A percentile compares a stretch with the other conserved stretches of the same genome.
phyloP scores from a whole-genome alignment of 2,113 vertebrate genomes.

The Alethe castanea region DNA sequence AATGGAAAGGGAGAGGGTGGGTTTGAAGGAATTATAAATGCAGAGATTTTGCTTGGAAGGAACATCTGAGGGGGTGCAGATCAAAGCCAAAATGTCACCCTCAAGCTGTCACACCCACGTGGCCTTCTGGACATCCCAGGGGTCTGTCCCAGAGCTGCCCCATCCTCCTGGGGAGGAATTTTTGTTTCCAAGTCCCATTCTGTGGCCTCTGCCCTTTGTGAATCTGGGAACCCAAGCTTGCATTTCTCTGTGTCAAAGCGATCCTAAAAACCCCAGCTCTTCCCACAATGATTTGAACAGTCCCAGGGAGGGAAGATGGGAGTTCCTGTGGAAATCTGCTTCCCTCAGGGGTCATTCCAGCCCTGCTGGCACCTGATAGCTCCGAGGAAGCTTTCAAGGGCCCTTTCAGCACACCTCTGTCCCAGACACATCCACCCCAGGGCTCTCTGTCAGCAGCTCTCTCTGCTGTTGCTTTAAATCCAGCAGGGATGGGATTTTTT shows the following conservation, averaged over 20 bases:
- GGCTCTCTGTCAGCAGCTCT: not conserved
- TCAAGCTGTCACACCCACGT: fast-evolving
- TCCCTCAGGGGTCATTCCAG: not conserved
- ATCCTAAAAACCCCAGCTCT: not conserved
- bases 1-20: not conserved
- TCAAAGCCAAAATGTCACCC: not conserved
- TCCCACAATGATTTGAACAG: fast-evolving
- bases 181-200: not conserved
- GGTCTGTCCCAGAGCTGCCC: not conserved
- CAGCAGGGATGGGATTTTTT: fast-evolving
- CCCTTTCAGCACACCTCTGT: slow-evolving; percentile 21
- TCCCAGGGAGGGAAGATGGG: not conserved
- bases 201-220: not conserved
- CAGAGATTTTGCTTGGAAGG: not conserved
- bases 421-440: not conserved
- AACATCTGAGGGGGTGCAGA: fast-evolving
- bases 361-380: slow-evolving; percentile 35
- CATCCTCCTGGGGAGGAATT: not conserved
- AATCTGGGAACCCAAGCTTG: not conserved
- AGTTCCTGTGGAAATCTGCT: not conserved
- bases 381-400: slow-evolving; percentile 22
- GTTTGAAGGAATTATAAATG: not conserved
- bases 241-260: fast-evolving
- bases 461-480: not conserved
- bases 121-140: not conserved